Evolutionary conservation across 2,888 invertebrate genomes (phyloP).

Genomic region (Diaprepes abbreviatus): DNA sequence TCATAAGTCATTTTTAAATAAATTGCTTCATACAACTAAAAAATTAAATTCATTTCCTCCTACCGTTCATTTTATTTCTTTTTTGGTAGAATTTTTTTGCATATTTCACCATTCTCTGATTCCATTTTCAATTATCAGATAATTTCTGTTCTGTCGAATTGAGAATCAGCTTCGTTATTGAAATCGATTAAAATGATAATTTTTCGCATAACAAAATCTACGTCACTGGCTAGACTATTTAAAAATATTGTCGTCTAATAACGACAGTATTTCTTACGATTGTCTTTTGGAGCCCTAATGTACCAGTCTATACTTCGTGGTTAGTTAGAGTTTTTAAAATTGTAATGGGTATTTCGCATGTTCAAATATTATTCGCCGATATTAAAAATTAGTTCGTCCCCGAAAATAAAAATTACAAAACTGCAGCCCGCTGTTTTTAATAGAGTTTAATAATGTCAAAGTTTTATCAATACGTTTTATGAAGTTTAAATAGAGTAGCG

Average conservation of each 20-base stretch:
- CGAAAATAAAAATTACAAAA: slow-evolving; percentile 38
- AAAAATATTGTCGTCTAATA: slow-evolving; percentile 23
- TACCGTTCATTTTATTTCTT: too few relatives aligned
- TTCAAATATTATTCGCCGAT: slow-evolving; percentile 31
- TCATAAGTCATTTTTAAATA: too few relatives aligned
- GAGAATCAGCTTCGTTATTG: too few relatives aligned
- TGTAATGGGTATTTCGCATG: slow-evolving; percentile 47
- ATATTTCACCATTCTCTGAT: too few relatives aligned
- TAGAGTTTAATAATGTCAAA: slow-evolving; percentile 26
- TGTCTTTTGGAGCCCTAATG: slow-evolving; percentile 24
- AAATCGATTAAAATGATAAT: too few relatives aligned
- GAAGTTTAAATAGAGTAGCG: too few relatives aligned
- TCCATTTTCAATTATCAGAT: too few relatives aligned
- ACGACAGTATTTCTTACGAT: slow-evolving; percentile 32
- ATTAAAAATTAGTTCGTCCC: slow-evolving; percentile 45
- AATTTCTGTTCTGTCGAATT: too few relatives aligned
- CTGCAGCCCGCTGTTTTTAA: slow-evolving; percentile 23
- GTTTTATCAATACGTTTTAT: slow-evolving; percentile 20
- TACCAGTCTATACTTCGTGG: slow-evolving; percentile 45
- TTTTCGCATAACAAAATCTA: too few relatives aligned
- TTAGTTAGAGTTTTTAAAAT: slow-evolving; percentile 42
- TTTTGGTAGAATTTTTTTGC: too few relatives aligned
- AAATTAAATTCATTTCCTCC: too few relatives aligned
- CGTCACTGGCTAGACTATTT: slow-evolving; percentile 5
- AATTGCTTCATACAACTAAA: too few relatives aligned